phyloP scores from a whole-genome alignment of 64 coral and sea anemone species.

The Stylophora pistillata region DNA sequence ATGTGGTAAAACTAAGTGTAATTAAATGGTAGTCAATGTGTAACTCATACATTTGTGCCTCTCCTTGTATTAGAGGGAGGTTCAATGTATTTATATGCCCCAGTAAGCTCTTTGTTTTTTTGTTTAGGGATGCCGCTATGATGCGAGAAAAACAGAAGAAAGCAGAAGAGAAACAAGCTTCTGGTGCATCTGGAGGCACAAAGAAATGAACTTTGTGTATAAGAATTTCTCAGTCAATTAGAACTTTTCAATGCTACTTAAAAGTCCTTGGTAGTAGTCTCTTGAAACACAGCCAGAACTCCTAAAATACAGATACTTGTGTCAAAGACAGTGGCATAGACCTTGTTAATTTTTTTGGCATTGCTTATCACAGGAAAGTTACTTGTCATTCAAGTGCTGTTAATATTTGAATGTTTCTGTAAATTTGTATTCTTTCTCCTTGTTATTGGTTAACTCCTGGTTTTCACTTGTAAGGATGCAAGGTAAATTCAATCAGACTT shows the following conservation, averaged over 20 bases:
- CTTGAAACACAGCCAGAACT: neutral
- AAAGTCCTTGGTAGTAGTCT: neutral
- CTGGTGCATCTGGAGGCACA: slow-evolving; percentile 21
- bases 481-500: too few relatives aligned
- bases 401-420: too few relatives aligned
- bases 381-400: too few relatives aligned
- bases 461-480: too few relatives aligned
- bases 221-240: neutral
- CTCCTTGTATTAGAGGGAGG: neutral
- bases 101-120: neutral
- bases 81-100: neutral
- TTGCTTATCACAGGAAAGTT: too few relatives aligned
- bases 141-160: slow-evolving; percentile 79
- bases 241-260: neutral
- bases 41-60: too few relatives aligned
- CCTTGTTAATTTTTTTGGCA: too few relatives aligned
- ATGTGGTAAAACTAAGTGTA: too few relatives aligned
- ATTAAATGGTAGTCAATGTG: too few relatives aligned
- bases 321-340: too few relatives aligned
- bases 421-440: too few relatives aligned
- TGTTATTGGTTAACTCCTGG: too few relatives aligned
- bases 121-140: slow-evolving; percentile 63
- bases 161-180: slow-evolving; percentile 58
- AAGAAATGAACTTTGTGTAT: slow-evolving; percentile 57
- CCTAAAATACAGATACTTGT: neutral